Percentiles rank a stretch among this genome's conserved stretches.
These are phyloP conservation scores for Dascillus cervinus DNA, from an alignment of 2,888 invertebrate genomes.

Conservation along the genomic window DNA sequence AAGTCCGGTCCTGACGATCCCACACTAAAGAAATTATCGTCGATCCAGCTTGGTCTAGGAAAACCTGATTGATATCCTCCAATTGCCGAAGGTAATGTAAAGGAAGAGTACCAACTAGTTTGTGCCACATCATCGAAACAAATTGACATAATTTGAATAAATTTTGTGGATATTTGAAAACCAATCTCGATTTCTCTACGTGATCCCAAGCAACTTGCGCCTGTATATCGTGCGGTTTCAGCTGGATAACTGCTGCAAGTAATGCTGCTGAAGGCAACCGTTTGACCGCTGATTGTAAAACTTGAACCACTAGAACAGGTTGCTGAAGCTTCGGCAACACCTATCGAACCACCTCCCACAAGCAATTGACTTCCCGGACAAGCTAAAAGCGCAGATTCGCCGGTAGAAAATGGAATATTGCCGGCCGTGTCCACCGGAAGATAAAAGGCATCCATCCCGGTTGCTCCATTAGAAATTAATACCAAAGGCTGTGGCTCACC, in stretches of 20 bases:
- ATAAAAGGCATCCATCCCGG: conserved; percentile 18
- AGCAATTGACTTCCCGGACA: conserved; percentile 20
- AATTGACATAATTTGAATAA: conserved; percentile 45
- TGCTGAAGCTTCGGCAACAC: conserved; percentile 8
- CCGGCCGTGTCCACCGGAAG: conserved; percentile 18
- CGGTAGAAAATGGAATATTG: conserved; percentile 14
- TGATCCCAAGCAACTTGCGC: conserved; percentile 40
- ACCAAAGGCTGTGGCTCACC: conserved; percentile 54
- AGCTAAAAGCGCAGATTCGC: conserved; percentile 16
- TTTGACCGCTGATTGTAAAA: conserved; percentile 16
- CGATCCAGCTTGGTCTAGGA: conserved; percentile 44
- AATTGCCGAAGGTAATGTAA: conserved; percentile 43
- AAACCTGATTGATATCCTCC: conserved; percentile 45
- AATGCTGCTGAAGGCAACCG: conserved; percentile 37
- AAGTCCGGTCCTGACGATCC: conserved; percentile 22
- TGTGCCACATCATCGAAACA: conserved; percentile 48
- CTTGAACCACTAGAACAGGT: conserved; percentile 19
- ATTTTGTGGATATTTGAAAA: conserved; percentile 42
- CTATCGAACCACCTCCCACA: conserved; percentile 8
- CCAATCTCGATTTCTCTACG: conserved; percentile 44
- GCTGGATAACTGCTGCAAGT: conserved; percentile 40
- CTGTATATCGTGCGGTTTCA: conserved; percentile 41
- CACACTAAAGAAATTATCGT: conserved; percentile 46
- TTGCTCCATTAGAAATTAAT: conserved; percentile 35
- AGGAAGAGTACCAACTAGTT: conserved; percentile 48